Evolutionary conservation across 2,888 invertebrate genomes (phyloP).

Genomic region (Plutella xylostella): DNA sequence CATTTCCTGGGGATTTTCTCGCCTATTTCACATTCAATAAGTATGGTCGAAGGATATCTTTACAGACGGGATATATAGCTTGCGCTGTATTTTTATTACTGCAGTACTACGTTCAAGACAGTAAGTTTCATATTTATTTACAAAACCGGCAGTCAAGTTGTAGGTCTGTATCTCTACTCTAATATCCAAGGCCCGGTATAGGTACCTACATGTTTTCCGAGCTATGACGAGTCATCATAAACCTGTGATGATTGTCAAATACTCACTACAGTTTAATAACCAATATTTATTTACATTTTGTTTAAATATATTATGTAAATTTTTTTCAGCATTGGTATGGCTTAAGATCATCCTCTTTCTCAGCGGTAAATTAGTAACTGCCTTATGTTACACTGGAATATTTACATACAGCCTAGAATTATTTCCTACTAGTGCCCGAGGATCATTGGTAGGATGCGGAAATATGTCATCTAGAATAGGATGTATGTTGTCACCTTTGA

Average conservation of each 20-base stretch:
- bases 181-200: too few relatives aligned
- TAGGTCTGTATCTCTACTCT: too few relatives aligned
- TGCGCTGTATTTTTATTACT: constrained; percentile 38
- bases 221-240: too few relatives aligned
- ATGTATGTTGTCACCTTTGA: constrained; percentile 47
- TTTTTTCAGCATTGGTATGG: constrained; percentile 42
- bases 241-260: too few relatives aligned
- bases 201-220: too few relatives aligned
- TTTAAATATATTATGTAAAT: too few relatives aligned
- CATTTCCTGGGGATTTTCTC: constrained; percentile 48
- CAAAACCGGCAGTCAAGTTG: too few relatives aligned
- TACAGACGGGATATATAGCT: constrained; percentile 37
- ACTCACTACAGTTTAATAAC: too few relatives aligned
- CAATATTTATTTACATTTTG: too few relatives aligned
- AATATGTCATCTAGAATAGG: constrained; percentile 47
- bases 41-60: constrained; percentile 38
- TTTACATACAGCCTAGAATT: constrained; percentile 48
- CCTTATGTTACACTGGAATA: constrained; percentile 46
- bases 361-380: constrained; percentile 40
- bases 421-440: constrained; percentile 50
- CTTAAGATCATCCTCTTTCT: constrained; percentile 41
- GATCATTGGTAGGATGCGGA: constrained; percentile 42
- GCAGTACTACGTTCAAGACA: constrained; percentile 35
- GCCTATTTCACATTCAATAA: constrained; percentile 39
- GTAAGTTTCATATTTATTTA: too few relatives aligned